Base-by-base conservation (phyloP, 2,797 vertebrate genomes). In the Nyctalus aviator region DNA sequence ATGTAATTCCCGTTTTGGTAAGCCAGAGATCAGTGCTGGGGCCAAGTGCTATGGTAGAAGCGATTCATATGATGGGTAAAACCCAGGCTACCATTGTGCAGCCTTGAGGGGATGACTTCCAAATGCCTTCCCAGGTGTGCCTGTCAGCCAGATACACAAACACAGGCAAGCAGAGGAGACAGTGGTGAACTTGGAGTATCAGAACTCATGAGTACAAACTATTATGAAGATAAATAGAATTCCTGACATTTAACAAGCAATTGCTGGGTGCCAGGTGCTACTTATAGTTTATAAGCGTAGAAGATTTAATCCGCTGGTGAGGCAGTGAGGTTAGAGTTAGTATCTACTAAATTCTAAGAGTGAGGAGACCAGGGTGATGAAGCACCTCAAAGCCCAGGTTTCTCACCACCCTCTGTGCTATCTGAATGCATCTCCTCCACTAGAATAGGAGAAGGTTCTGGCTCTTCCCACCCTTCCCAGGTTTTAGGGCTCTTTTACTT, bases 141-240 rank as follows among this genome's bases (percentile, higher is more conserved):
- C 0, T 6, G 27, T 12, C 23, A 21, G 17, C 14, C 35, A 1
- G 0, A 3, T 0, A 13, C 41, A 12, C 13, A 0, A 0, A 1
- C 0, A 0, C 0, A 7, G 4, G 13, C 21, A 11, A 53, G 20
- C 5, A 1, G 20, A 23, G 27, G 57, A 8, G 17, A 30, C 35
- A 0, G 1, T 0, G 1, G 44, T 1, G 32, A 12, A 8, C 18
- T 18, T 9, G 62, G 57, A 55, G 44, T 14, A 3, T 11, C 12
- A 32, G 66, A 10, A 20, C 41, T 50, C 23, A 0, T 0, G 4
- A 2, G 15, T 6, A n/a, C 50, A 37, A 1, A 37, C 1, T 8
- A 1, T 18, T 7, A 1, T 37, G 18, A 7, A 5, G 50, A 3
- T 5, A 1, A 15, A 18, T 20, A 0, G 6, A 3, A 0, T 13